Conservation (phyloP, 2,797 vertebrate species). For the Anableps anableps region DNA sequence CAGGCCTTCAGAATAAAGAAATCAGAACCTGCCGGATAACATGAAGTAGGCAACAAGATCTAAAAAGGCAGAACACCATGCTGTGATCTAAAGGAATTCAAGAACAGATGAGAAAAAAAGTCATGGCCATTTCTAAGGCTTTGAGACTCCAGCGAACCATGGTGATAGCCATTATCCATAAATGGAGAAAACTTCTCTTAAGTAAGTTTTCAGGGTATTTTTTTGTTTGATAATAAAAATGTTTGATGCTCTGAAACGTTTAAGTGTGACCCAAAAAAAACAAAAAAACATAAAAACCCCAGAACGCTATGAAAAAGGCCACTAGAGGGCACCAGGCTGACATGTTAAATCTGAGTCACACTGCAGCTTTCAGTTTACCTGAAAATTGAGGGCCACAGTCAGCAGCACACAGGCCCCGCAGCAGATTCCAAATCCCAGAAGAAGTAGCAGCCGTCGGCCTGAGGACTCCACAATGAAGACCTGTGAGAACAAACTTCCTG, state of each 20-base stretch:
- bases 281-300: not conserved
- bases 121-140: not conserved
- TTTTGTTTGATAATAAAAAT: not conserved
- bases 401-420: slow-evolving; percentile 83
- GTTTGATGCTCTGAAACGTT: not conserved
- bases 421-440: slow-evolving; percentile 89
- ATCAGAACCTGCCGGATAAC: too few relatives aligned
- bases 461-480: slow-evolving; percentile 90
- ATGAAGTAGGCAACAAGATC: too few relatives aligned
- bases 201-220: too few relatives aligned
- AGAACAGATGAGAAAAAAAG: too few relatives aligned
- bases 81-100: too few relatives aligned
- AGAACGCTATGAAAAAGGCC: not conserved
- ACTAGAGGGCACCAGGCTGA: slow-evolving; percentile 55
- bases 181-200: not conserved
- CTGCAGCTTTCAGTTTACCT: slow-evolving; percentile 76
- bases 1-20: too few relatives aligned
- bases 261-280: not conserved
- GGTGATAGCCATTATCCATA: not conserved
- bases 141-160: not conserved
- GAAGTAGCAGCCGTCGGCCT: slow-evolving; percentile 87
- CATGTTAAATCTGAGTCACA: not conserved
- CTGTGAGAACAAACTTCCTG: slow-evolving; percentile 64
- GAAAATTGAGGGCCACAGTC: slow-evolving; percentile 85
- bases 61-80: too few relatives aligned